These are phyloP conservation scores for Scolopax bukidnonensis DNA, from an alignment of 2,797 vertebrate species.

Conservation along the genomic window DNA sequence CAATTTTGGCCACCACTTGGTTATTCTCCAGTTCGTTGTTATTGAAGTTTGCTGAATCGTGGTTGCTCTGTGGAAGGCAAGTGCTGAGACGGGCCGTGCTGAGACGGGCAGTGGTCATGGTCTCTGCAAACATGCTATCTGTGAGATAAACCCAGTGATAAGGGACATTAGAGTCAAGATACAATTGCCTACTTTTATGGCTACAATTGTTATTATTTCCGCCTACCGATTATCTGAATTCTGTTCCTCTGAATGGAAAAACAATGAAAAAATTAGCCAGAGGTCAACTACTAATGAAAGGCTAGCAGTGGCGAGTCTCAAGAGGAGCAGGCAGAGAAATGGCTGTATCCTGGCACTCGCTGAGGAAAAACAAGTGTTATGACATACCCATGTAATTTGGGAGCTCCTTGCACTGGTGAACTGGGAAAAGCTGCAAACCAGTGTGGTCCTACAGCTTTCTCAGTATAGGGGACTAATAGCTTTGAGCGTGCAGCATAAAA, in stretches of 20 bases:
- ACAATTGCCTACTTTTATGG: background rate
- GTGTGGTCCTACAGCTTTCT: background rate
- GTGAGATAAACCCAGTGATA: slow-evolving; percentile 59
- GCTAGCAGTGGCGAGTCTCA: background rate
- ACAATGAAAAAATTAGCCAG: background rate
- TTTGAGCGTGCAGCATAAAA: background rate
- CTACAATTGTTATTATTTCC: background rate
- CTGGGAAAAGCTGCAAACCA: background rate
- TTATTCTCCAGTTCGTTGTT: slow-evolving; percentile 98
- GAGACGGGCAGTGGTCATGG: slow-evolving; percentile 89
- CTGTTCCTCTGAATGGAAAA: background rate
- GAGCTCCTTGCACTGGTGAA: background rate
- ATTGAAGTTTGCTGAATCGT: slow-evolving; percentile 97
- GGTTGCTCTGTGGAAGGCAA: slow-evolving; percentile 94
- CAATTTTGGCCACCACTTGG: slow-evolving; percentile 95
- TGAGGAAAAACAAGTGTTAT: background rate
- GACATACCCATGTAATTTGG: background rate
- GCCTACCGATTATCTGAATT: background rate
- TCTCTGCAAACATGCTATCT: slow-evolving; percentile 97
- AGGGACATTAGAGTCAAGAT: slow-evolving; percentile 8
- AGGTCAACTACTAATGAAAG: background rate
- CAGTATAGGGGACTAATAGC: background rate
- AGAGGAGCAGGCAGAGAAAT: background rate
- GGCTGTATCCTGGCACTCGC: background rate
- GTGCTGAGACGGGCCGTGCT: slow-evolving; percentile 91